A percentile compares a stretch with the other conserved stretches of the same genome.
phyloP scores from a whole-genome alignment of 2,113 vertebrate genomes.

The Ploceus nigricollis region DNA sequence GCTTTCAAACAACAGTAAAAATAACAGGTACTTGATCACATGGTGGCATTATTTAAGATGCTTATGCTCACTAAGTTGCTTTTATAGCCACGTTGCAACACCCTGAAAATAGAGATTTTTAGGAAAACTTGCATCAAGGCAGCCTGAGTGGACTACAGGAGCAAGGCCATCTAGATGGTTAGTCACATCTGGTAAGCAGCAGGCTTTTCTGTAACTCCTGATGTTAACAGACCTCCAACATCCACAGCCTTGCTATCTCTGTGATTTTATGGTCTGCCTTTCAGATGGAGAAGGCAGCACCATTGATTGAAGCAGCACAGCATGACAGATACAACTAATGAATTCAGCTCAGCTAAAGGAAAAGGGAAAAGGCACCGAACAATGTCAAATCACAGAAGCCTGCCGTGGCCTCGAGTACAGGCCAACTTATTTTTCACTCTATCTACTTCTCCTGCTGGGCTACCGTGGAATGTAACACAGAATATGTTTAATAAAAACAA shows the following conservation, averaged over 20 bases:
- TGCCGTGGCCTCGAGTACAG: neutral
- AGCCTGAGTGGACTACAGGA: neutral
- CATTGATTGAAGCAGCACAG: constrained; percentile 35
- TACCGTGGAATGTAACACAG: neutral
- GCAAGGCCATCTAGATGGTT: neutral
- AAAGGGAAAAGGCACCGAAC: neutral
- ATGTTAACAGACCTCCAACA: constrained; percentile 23
- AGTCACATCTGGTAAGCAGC: neutral
- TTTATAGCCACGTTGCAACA: neutral
- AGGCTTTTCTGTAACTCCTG: neutral
- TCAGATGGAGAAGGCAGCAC: constrained; percentile 1
- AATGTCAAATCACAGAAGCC: neutral
- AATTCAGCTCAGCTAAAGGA: constrained; percentile 1
- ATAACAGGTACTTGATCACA: neutral
- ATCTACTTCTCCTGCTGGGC: neutral
- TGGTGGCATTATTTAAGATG: neutral
- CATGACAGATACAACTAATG: constrained; percentile 6
- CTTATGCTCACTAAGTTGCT: neutral
- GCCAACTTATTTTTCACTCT: constrained; percentile 7
- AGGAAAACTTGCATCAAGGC: neutral
- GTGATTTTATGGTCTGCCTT: constrained; percentile 32
- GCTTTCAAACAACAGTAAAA: neutral
- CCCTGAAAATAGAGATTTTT: neutral
- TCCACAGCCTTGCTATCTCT: neutral
- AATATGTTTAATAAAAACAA: constrained; percentile 16